Conservation (phyloP, 2,888 invertebrate species). For the Danaus chrysippus region DNA sequence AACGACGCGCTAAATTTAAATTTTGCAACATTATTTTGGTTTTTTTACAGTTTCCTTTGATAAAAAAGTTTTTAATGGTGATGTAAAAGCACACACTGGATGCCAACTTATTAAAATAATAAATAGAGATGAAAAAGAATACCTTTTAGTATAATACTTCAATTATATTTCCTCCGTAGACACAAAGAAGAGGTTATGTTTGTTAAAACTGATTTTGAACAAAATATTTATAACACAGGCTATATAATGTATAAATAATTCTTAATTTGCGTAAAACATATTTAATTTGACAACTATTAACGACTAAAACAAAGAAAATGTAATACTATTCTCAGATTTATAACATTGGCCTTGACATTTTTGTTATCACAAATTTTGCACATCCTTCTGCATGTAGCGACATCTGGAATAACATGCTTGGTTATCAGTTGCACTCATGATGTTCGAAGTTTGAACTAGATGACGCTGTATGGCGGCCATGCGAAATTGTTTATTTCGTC, state of each 20-base stretch:
- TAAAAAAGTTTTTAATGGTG: neutral
- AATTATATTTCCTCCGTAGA: neutral
- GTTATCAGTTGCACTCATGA: constrained; percentile 17
- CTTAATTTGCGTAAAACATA: neutral
- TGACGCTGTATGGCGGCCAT: constrained; percentile 49
- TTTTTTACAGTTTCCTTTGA: neutral
- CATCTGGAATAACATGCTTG: constrained; percentile 38
- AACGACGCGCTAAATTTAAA: constrained; percentile 71
- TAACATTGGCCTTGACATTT: constrained; percentile 73
- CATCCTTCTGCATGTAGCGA: constrained; percentile 45
- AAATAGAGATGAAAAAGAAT: neutral
- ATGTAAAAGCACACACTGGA: constrained; percentile 8
- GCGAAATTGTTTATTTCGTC: constrained; percentile 35
- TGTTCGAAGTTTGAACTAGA: constrained; percentile 37
- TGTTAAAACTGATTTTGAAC: neutral
- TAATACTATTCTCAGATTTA: neutral
- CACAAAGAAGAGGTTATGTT: constrained; percentile 15
- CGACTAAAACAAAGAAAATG: neutral
- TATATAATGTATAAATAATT: neutral
- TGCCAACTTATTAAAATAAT: constrained; percentile 5
- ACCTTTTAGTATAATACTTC: neutral
- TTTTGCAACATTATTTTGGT: constrained; percentile 42
- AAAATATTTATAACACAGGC: neutral
- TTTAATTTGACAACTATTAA: neutral
- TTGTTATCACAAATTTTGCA: constrained; percentile 64